These are phyloP conservation scores for Dufourea novaeangliae DNA, from an alignment of 1,140 invertebrate species.

Conservation along the genomic window DNA sequence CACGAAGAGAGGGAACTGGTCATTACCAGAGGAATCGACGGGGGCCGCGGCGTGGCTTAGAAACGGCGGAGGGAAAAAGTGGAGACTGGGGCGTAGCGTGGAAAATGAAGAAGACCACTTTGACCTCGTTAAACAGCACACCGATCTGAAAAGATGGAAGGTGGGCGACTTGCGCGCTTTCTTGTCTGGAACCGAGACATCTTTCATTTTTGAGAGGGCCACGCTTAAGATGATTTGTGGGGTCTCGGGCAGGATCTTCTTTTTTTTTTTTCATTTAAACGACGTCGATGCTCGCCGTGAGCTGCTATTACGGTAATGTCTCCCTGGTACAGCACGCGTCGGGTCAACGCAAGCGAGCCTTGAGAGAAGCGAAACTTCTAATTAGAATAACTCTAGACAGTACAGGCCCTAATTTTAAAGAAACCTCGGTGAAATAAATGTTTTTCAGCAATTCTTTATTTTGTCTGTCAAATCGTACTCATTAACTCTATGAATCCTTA, in stretches of 20 bases:
- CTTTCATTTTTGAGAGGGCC: background rate
- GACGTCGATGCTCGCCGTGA: background rate
- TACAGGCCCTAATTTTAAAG: too few species aligned
- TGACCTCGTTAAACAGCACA: conserved; percentile 41
- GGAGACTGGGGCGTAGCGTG: background rate
- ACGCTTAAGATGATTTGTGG: conserved; percentile 15
- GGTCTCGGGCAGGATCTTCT: background rate
- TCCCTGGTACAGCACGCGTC: background rate
- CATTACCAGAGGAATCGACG: conserved; percentile 44
- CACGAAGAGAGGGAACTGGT: conserved; percentile 27
- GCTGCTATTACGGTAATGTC: conserved; percentile 15
- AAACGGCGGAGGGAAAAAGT: background rate
- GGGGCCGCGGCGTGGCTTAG: background rate
- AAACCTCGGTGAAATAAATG: too few species aligned
- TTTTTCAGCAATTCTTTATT: too few species aligned
- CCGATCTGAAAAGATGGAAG: conserved; percentile 7
- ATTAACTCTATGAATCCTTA: too few species aligned
- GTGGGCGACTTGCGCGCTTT: background rate
- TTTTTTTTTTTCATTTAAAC: conserved; percentile 7
- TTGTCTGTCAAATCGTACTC: too few species aligned
- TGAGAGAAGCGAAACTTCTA: background rate
- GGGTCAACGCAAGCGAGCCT: background rate
- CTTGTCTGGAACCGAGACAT: too few species aligned
- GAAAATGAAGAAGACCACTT: conserved; percentile 34
- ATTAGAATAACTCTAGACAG: too few species aligned